phyloP scores from a whole-genome alignment of 1,140 invertebrate species.

The Pemphigus obesinymphae region DNA sequence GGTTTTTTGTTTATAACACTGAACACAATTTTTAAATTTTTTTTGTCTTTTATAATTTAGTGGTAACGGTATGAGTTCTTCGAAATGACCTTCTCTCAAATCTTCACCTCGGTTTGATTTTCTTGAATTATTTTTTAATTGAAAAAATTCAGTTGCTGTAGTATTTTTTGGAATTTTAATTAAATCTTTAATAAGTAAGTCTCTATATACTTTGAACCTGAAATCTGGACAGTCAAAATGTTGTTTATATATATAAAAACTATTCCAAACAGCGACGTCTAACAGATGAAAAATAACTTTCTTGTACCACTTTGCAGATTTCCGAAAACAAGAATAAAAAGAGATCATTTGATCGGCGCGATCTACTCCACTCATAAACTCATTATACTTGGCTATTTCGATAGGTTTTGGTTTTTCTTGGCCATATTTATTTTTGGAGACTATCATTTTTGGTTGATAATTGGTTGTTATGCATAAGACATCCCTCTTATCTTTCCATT shows the following conservation, averaged over 20 bases:
- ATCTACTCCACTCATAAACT: not conserved
- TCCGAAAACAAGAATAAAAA: not conserved
- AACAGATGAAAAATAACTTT: not conserved
- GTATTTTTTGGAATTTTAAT: not conserved
- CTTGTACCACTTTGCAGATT: not conserved
- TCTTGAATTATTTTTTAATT: not conserved
- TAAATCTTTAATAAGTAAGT: not conserved
- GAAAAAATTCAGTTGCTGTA: not conserved
- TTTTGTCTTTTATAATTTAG: not conserved
- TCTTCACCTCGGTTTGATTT: not conserved
- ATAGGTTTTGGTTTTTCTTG: not conserved
- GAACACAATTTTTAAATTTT: not conserved
- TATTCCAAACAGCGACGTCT: not conserved
- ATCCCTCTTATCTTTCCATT: not conserved
- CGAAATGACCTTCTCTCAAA: not conserved
- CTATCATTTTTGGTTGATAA: not conserved
- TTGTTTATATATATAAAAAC: not conserved
- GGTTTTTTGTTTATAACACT: not conserved
- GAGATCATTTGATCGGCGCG: not conserved
- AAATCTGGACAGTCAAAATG: not conserved
- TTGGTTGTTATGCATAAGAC: not conserved
- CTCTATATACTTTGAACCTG: not conserved
- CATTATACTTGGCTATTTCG: not conserved
- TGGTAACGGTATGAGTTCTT: not conserved
- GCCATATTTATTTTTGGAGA: not conserved